These are phyloP conservation scores for Schizopygopsis malacanthus DNA, from an alignment of 2,797 vertebrate genomes.

Conservation along the genomic window DNA sequence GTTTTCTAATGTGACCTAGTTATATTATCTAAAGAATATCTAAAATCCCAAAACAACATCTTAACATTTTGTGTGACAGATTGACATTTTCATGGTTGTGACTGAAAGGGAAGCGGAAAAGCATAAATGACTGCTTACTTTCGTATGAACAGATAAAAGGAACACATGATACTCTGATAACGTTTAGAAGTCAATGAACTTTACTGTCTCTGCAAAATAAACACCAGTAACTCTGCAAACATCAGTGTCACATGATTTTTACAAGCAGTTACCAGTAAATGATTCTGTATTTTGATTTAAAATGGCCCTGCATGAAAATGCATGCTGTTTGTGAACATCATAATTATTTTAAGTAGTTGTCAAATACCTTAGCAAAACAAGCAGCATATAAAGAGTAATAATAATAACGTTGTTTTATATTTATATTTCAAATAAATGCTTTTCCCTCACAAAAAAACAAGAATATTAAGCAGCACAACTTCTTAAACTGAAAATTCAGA, in stretches of 20 bases:
- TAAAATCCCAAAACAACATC: background rate
- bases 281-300: background rate
- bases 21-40: background rate
- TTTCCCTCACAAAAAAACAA: background rate
- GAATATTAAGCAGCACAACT: background rate
- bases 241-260: slow-evolving; percentile 1
- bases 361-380: background rate
- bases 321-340: background rate
- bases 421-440: background rate
- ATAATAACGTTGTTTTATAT: background rate
- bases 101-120: background rate
- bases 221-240: background rate
- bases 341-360: background rate
- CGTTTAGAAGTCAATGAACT: background rate
- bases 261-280: background rate
- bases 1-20: background rate
- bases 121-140: background rate
- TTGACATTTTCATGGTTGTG: background rate
- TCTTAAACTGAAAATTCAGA: background rate
- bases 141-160: background rate
- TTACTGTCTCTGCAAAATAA: background rate
- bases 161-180: background rate
- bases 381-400: background rate
- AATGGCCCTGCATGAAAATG: background rate
- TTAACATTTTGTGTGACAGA: background rate